These are phyloP conservation scores for Cotesia typhae DNA, from an alignment of 1,140 invertebrate species.

Conservation along the genomic window DNA sequence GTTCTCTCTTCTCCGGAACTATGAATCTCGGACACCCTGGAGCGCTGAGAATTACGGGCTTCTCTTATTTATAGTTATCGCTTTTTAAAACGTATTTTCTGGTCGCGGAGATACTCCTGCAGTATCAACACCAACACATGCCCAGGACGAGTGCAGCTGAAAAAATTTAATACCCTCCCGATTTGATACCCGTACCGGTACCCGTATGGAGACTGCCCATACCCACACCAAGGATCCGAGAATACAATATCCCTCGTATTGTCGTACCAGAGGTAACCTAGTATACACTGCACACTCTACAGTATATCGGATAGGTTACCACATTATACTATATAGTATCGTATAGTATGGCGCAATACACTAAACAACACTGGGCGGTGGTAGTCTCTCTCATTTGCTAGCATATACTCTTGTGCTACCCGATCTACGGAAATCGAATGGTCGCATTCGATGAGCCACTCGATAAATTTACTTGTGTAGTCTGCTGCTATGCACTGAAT, in stretches of 20 bases:
- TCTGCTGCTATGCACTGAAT: background rate
- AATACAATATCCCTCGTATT: background rate
- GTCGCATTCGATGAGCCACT: constrained; percentile 13
- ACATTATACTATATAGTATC: no score
- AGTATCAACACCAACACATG: background rate
- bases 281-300: no score
- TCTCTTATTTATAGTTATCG: constrained; percentile 50
- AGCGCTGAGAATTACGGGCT: constrained; percentile 42
- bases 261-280: background rate
- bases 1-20: constrained; percentile 17
- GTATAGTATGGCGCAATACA: no score
- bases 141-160: constrained; percentile 1
- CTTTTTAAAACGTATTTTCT: constrained; percentile 49
- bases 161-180: constrained; percentile 43
- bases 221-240: no score
- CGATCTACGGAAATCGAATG: constrained; percentile 30
- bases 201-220: background rate
- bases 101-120: constrained; percentile 32
- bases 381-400: background rate
- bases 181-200: no score
- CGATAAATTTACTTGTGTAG: constrained; percentile 17
- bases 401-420: background rate
- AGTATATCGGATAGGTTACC: no score
- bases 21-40: constrained; percentile 39
- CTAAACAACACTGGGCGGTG: no score